These are phyloP conservation scores for Galerucella nymphaeae DNA, from an alignment of 2,888 invertebrate species.

Conservation along the genomic window DNA sequence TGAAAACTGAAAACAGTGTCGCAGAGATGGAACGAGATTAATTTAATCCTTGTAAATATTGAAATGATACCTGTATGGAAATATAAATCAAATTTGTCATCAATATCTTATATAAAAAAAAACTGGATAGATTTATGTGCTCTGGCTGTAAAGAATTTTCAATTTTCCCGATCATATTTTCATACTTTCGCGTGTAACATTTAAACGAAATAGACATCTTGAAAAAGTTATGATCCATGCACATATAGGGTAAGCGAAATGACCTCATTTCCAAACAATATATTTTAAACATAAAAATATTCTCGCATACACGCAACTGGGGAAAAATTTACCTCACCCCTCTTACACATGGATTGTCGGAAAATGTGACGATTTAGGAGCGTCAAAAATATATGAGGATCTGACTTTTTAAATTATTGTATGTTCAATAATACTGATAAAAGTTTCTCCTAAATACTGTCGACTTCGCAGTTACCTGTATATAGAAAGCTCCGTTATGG, in stretches of 20 bases:
- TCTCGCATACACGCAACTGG: not conserved
- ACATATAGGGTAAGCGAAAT: slow-evolving; percentile 20
- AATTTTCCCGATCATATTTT: slow-evolving; percentile 28
- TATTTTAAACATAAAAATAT: slow-evolving; percentile 2
- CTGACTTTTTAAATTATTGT: too few relatives aligned
- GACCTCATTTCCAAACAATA: slow-evolving; percentile 14
- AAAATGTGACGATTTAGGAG: not conserved
- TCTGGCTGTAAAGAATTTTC: slow-evolving; percentile 9
- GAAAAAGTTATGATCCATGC: slow-evolving; percentile 29
- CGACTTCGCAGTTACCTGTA: too few relatives aligned
- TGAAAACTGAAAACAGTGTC: too few relatives aligned
- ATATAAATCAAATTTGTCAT: too few relatives aligned
- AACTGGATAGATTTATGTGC: not conserved
- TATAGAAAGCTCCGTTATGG: too few relatives aligned
- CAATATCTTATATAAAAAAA: too few relatives aligned
- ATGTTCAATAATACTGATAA: too few relatives aligned
- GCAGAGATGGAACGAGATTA: too few relatives aligned
- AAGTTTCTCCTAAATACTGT: too few relatives aligned
- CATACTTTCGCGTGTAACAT: slow-evolving; percentile 23
- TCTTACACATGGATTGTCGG: not conserved
- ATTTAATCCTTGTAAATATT: too few relatives aligned
- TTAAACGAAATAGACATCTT: slow-evolving; percentile 28
- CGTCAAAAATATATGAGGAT: too few relatives aligned
- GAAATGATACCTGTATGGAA: too few relatives aligned
- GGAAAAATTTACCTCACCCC: not conserved